Percentiles rank a stretch among this genome's conserved stretches.
Evolutionary conservation across 2,888 invertebrate species (phyloP).

Genomic region (Plagiodera versicolora): DNA sequence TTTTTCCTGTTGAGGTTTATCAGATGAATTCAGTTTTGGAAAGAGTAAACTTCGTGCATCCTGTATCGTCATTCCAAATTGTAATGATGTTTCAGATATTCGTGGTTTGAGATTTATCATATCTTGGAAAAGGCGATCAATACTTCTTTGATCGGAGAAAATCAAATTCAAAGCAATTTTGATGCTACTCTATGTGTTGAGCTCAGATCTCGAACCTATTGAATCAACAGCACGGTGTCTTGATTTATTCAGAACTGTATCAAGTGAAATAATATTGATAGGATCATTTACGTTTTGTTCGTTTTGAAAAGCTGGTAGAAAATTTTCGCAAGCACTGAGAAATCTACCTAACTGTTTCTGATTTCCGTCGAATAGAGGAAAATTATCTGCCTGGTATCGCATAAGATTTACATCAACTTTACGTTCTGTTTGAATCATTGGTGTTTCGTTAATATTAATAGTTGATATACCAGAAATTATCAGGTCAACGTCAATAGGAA

Average conservation of each 20-base stretch:
- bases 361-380: too few relatives aligned
- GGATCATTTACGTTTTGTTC: background rate
- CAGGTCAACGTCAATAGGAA: too few relatives aligned
- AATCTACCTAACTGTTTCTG: too few relatives aligned
- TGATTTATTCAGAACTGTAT: background rate
- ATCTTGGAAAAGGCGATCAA: background rate
- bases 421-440: too few relatives aligned
- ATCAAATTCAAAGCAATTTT: background rate
- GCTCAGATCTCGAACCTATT: background rate
- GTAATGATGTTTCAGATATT: background rate
- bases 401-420: too few relatives aligned
- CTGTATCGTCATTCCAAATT: too few relatives aligned
- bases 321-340: background rate
- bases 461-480: too few relatives aligned
- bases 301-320: background rate
- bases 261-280: background rate
- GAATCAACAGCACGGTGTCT: background rate
- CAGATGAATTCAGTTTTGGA: background rate
- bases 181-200: background rate
- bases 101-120: background rate
- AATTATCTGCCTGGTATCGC: too few relatives aligned
- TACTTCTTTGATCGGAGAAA: background rate
- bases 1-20: background rate
- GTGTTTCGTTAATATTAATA: too few relatives aligned
- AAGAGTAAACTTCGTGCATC: too few relatives aligned